Evolutionary conservation across 2,113 vertebrate species (phyloP).

Genomic region (Gasterosteus aculeatus): DNA sequence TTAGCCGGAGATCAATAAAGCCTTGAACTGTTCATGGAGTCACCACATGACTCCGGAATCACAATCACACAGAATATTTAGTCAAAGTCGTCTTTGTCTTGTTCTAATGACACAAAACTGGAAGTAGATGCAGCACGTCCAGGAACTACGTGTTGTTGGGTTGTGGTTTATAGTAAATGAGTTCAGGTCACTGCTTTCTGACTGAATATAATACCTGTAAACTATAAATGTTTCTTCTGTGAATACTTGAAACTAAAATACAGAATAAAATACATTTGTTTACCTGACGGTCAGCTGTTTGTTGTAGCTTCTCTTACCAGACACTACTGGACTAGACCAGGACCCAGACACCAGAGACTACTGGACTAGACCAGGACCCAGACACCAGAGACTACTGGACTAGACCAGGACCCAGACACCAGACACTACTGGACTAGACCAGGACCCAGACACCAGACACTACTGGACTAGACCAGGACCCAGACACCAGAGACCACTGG

Average conservation of each 20-base stretch:
- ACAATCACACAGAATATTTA: background rate
- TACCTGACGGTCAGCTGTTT: background rate
- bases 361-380: background rate
- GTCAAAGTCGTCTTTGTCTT: background rate
- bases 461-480: background rate
- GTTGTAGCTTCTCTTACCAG: background rate
- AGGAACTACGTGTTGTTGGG: background rate
- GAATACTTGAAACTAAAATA: background rate
- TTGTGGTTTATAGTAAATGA: background rate
- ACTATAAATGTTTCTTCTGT: conserved; percentile 10
- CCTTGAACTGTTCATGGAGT: background rate
- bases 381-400: no score
- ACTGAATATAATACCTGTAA: background rate
- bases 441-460: background rate
- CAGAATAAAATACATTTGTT: conserved; percentile 7
- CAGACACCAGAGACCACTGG: background rate
- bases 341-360: background rate
- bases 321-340: background rate
- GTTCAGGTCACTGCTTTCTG: background rate
- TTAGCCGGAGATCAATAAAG: background rate
- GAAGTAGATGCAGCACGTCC: background rate
- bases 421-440: background rate
- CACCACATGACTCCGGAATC: background rate
- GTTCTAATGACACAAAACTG: background rate
- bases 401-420: background rate